phyloP scores from a whole-genome alignment of 53 echinoderm and acorn worm genomes.

The Patiria pectinifera region DNA sequence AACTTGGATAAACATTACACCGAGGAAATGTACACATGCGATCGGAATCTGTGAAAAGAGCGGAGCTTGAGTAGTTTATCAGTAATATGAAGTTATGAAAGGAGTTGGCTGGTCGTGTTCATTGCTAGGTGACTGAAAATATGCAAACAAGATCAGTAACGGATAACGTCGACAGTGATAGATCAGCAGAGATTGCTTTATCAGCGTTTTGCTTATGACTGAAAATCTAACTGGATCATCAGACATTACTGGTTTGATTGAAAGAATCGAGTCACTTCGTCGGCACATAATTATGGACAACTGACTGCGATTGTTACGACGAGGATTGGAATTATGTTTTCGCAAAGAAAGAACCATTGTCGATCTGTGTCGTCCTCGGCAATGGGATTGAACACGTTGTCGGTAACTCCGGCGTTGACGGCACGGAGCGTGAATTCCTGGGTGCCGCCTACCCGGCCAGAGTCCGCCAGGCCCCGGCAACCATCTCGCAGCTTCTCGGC shows the following conservation, averaged over 20 bases:
- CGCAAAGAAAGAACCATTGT: constrained; percentile 21
- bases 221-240: neutral
- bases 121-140: constrained; percentile 14
- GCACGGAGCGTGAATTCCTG: constrained; percentile 8
- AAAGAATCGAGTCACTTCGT: neutral
- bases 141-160: neutral
- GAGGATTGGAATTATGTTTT: constrained; percentile 4
- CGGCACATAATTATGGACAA: neutral
- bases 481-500: constrained; percentile 59
- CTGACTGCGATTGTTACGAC: neutral
- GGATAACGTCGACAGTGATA: neutral
- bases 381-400: constrained; percentile 12
- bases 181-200: neutral
- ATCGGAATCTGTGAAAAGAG: constrained; percentile 1
- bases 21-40: constrained; percentile 18
- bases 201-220: neutral
- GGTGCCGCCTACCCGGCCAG: neutral
- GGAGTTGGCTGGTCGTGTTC: neutral
- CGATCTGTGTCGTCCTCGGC: constrained; percentile 36
- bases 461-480: neutral
- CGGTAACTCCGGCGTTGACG: neutral
- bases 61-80: constrained; percentile 2
- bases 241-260: neutral
- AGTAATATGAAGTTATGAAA: neutral
- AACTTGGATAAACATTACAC: constrained; percentile 23